Percentiles rank a stretch among this genome's conserved stretches.
These are phyloP conservation scores for Prunella himalayana DNA, from an alignment of 2,113 vertebrate species.

Conservation along the genomic window DNA sequence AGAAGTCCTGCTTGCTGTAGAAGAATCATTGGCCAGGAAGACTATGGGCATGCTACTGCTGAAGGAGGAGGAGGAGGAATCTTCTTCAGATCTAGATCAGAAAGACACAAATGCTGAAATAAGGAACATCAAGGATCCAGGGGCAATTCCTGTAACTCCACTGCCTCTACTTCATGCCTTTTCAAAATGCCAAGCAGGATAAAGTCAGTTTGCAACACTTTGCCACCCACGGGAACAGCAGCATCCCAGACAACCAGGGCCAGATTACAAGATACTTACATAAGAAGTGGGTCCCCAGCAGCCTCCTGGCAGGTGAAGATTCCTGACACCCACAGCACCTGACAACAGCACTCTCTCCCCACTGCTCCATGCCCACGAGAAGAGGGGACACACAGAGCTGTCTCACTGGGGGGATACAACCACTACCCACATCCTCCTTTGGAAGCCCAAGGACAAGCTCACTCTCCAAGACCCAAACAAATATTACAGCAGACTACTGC, in stretches of 20 bases:
- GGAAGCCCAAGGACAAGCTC: not conserved
- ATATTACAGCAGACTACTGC: not conserved
- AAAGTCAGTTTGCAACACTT: not conserved
- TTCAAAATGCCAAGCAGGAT: not conserved
- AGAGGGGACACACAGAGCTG: not conserved
- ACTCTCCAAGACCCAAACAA: not conserved
- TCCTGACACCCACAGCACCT: not conserved
- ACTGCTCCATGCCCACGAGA: accelerated
- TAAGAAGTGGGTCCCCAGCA: not conserved
- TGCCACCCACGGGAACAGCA: not conserved
- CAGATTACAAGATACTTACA: not conserved
- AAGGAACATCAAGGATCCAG: not conserved
- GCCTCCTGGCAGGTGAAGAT: not conserved
- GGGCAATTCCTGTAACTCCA: not conserved
- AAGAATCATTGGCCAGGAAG: slow-evolving; percentile 83
- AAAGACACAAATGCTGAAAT: slow-evolving; percentile 14
- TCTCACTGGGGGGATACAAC: not conserved
- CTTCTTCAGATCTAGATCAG: slow-evolving; percentile 71
- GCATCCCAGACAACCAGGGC: not conserved
- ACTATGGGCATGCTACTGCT: slow-evolving; percentile 75
- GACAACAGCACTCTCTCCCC: not conserved
- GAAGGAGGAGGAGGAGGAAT: slow-evolving; percentile 65
- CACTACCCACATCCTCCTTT: not conserved
- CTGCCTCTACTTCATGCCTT: not conserved
- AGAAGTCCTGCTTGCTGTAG: slow-evolving; percentile 79